A percentile compares a stretch with the other conserved stretches of the same genome.
Conservation (phyloP, 2,113 vertebrate genomes). For the Xenopus laevis region DNA sequence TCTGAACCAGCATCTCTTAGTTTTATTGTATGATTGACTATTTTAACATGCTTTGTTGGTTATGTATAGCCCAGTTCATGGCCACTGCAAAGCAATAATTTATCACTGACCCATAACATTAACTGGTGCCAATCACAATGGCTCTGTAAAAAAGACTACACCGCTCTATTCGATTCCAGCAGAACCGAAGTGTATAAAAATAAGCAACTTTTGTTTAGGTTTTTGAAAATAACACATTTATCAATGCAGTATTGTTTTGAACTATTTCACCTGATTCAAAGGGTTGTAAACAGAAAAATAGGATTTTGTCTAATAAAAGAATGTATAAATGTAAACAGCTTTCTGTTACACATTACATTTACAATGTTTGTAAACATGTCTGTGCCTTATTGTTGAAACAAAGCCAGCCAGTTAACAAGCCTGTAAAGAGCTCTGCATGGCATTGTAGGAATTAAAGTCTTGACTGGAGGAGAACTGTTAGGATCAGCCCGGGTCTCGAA, state of each 20-base stretch:
- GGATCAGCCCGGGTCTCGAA: too few relatives aligned
- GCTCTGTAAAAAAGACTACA: constrained; percentile 40
- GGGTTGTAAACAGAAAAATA: too few relatives aligned
- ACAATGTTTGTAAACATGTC: too few relatives aligned
- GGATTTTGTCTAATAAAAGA: too few relatives aligned
- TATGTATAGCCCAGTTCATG: constrained; percentile 58
- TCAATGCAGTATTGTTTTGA: neutral
- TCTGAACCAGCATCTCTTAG: constrained; percentile 51
- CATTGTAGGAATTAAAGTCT: too few relatives aligned
- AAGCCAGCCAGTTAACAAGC: too few relatives aligned
- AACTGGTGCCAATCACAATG: constrained; percentile 48
- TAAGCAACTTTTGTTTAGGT: neutral
- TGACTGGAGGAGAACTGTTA: too few relatives aligned
- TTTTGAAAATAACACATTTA: neutral
- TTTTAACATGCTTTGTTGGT: constrained; percentile 50
- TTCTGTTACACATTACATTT: too few relatives aligned
- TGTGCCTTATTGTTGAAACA: too few relatives aligned
- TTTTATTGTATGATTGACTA: constrained; percentile 48
- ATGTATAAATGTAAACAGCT: too few relatives aligned
- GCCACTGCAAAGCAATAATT: constrained; percentile 64
- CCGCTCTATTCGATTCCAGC: constrained; percentile 44
- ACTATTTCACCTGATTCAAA: too few relatives aligned
- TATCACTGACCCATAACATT: constrained; percentile 59
- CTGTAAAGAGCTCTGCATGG: too few relatives aligned
- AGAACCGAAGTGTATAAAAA: constrained; percentile 14